A percentile compares a stretch with the other conserved stretches of the same genome.
phyloP scores from a whole-genome alignment of 2,888 invertebrate species.

The Macrostomum cliftonense region DNA sequence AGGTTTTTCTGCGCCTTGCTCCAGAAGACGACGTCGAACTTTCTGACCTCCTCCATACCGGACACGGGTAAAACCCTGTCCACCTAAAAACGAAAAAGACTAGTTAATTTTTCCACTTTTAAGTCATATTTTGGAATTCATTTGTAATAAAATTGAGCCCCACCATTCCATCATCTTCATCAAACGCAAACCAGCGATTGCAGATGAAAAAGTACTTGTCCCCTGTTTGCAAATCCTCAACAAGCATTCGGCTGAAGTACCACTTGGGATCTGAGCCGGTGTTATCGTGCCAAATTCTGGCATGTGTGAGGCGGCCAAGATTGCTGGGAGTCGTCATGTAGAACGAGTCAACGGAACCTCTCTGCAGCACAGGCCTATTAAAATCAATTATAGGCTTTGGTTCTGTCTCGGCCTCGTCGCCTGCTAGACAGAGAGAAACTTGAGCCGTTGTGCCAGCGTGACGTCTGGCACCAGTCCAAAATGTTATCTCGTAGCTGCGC shows the following conservation, averaged over 20 bases:
- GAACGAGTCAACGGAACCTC: conserved; percentile 26
- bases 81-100: too few species aligned
- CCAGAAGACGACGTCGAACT: conserved; percentile 17
- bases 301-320: conserved; percentile 7
- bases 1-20: conserved; percentile 15
- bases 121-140: too few species aligned
- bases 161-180: conserved; percentile 18
- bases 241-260: conserved; percentile 22
- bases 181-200: conserved; percentile 15
- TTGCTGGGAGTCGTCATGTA: conserved; percentile 22
- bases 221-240: conserved; percentile 21
- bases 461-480: too few species aligned
- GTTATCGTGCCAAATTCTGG: conserved; percentile 29
- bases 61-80: conserved; percentile 17
- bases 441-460: conserved; percentile 14
- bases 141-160: too few species aligned
- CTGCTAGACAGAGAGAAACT: conserved; percentile 23
- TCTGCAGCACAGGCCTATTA: conserved; percentile 23
- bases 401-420: conserved; percentile 25
- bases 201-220: conserved; percentile 17
- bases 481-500: too few species aligned
- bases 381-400: conserved; percentile 19
- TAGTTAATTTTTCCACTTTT: too few species aligned
- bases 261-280: conserved; percentile 21
- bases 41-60: conserved; percentile 14